phyloP scores from a whole-genome alignment of 1,140 invertebrate species.

The Chlorops oryzae region DNA sequence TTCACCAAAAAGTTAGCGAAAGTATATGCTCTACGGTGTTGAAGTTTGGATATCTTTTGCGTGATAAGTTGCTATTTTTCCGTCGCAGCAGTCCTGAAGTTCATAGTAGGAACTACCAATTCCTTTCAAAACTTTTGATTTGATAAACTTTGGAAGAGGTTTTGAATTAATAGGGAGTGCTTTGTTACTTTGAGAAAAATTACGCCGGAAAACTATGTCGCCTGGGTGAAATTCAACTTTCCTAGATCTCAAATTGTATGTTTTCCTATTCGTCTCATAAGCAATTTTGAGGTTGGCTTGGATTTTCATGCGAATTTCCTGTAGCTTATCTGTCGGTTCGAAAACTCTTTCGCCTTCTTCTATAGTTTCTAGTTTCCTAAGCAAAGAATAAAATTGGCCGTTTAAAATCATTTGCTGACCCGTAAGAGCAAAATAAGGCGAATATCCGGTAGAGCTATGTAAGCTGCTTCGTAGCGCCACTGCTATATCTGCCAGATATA shows the following conservation, averaged over 20 bases:
- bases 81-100: no score
- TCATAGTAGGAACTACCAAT: conserved; percentile 1
- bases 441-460: not conserved
- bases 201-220: conserved; percentile 3
- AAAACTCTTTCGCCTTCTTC: not conserved
- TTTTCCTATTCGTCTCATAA: not conserved
- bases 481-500: conserved; percentile 4
- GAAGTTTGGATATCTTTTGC: no score
- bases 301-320: not conserved
- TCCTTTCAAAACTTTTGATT: conserved; percentile 6
- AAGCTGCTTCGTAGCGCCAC: not conserved
- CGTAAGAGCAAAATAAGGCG: conserved; percentile 4
- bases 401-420: conserved; percentile 3
- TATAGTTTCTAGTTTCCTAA: not conserved
- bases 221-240: not conserved
- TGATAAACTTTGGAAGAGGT: conserved; percentile 6
- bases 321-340: not conserved
- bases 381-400: not conserved
- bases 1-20: no score
- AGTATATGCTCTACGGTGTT: no score
- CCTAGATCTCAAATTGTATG: conserved; percentile 6
- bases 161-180: conserved; percentile 10
- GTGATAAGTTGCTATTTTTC: no score
- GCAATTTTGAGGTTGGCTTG: not conserved
- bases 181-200: conserved; percentile 9